Evolutionary conservation across 2,888 invertebrate genomes (phyloP).

Genomic region (Sturmia bella): DNA sequence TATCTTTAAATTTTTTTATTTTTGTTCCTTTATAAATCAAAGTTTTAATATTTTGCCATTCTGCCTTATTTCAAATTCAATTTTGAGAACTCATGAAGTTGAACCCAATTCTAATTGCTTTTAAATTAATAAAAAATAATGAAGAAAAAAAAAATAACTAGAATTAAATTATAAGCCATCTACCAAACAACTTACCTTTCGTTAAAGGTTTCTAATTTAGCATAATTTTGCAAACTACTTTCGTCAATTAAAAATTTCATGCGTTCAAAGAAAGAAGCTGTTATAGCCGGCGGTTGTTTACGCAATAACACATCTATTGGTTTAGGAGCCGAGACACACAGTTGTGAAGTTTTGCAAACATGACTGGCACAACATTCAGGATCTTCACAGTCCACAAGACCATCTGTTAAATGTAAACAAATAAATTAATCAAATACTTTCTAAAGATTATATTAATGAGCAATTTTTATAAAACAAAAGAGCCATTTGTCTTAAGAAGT

Average conservation of each 20-base stretch:
- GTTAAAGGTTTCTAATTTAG: slow-evolving; percentile 96
- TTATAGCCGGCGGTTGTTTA: slow-evolving; percentile 97
- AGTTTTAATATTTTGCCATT: slow-evolving; percentile 49
- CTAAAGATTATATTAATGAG: background rate
- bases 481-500: too few relatives aligned
- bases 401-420: slow-evolving; percentile 86
- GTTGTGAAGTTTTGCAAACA: slow-evolving; percentile 91
- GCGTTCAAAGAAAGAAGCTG: slow-evolving; percentile 98
- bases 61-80: slow-evolving; percentile 61
- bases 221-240: slow-evolving; percentile 98
- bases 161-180: slow-evolving; percentile 42
- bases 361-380: slow-evolving; percentile 96
- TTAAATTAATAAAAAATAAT: slow-evolving; percentile 42
- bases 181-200: slow-evolving; percentile 90
- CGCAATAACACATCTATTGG: slow-evolving; percentile 97
- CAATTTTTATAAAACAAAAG: too few relatives aligned
- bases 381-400: slow-evolving; percentile 98
- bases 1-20: slow-evolving; percentile 15
- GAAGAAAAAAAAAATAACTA: background rate
- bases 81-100: slow-evolving; percentile 49
- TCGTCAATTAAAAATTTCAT: slow-evolving; percentile 99
- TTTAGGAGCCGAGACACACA: slow-evolving; percentile 96
- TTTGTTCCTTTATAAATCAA: slow-evolving; percentile 33
- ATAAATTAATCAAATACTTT: background rate
- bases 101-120: slow-evolving; percentile 51